A percentile compares a stretch with the other conserved stretches of the same genome.
Conservation (phyloP, 2,888 invertebrate species). For the Philereme vetulata region DNA sequence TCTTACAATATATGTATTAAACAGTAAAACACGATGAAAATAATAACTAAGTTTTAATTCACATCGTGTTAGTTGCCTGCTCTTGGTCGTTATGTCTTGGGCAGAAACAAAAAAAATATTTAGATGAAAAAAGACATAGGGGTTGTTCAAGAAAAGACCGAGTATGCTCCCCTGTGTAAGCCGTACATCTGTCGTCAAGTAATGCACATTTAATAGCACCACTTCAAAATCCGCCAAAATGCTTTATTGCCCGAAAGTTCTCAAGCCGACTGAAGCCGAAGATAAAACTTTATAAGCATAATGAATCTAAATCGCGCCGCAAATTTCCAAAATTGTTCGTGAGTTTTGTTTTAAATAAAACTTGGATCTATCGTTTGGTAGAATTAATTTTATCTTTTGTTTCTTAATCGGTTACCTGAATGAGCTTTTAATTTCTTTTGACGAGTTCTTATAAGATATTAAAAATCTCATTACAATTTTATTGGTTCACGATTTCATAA, state of each 20-base stretch:
- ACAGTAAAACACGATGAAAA: no score
- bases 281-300: constrained; percentile 82
- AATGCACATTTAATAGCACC: constrained; percentile 80
- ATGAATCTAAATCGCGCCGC: constrained; percentile 80
- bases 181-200: constrained; percentile 32
- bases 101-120: no score
- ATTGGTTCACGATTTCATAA: neutral
- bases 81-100: no score
- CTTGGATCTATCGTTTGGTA: constrained; percentile 66
- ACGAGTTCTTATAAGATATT: constrained; percentile 36
- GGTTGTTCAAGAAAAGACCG: neutral
- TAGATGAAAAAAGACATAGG: neutral
- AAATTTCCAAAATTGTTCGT: constrained; percentile 77
- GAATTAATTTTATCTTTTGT: constrained; percentile 74
- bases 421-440: constrained; percentile 56
- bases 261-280: constrained; percentile 48
- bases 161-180: neutral
- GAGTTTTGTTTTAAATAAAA: constrained; percentile 78
- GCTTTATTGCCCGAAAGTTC: constrained; percentile 79
- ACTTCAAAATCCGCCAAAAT: constrained; percentile 80
- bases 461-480: constrained; percentile 2
- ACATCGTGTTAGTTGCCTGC: no score
- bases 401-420: constrained; percentile 72
- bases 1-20: no score
- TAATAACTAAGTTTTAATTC: no score